A percentile compares a stretch with the other conserved stretches of the same genome.
Evolutionary conservation across 1,140 invertebrate species (phyloP).

Genomic region (Eurosta solidaginis): DNA sequence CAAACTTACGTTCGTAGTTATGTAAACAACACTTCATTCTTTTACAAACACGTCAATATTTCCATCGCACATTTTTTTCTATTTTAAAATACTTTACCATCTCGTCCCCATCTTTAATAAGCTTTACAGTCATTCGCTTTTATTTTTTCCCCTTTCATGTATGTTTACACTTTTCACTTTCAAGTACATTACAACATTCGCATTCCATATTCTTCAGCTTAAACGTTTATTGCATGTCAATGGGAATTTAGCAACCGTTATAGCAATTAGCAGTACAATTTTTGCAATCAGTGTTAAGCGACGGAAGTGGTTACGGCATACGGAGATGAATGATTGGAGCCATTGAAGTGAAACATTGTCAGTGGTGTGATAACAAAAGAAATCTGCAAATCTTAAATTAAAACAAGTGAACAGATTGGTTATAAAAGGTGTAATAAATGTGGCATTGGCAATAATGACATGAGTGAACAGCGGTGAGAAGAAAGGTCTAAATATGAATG

Average conservation of each 20-base stretch:
- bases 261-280: slow-evolving; percentile 16
- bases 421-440: slow-evolving; percentile 7
- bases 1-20: background rate
- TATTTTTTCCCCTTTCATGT: background rate
- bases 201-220: background rate
- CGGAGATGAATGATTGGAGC: background rate
- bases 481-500: background rate
- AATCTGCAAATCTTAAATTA: background rate
- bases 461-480: background rate
- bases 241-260: background rate
- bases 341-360: background rate
- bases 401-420: background rate
- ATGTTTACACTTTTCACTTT: slow-evolving; percentile 11
- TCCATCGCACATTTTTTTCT: background rate
- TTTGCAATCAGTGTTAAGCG: slow-evolving; percentile 2
- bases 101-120: background rate
- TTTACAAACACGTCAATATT: background rate
- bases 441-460: background rate
- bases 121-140: background rate
- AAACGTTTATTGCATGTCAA: background rate
- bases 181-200: background rate
- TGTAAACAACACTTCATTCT: background rate
- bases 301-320: background rate
- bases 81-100: background rate
- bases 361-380: background rate